Evolutionary conservation across 2,888 invertebrate species (phyloP), one percentile per base, ranked within the genome.

Genomic region (Pollenia griseotomentosa): DNA sequence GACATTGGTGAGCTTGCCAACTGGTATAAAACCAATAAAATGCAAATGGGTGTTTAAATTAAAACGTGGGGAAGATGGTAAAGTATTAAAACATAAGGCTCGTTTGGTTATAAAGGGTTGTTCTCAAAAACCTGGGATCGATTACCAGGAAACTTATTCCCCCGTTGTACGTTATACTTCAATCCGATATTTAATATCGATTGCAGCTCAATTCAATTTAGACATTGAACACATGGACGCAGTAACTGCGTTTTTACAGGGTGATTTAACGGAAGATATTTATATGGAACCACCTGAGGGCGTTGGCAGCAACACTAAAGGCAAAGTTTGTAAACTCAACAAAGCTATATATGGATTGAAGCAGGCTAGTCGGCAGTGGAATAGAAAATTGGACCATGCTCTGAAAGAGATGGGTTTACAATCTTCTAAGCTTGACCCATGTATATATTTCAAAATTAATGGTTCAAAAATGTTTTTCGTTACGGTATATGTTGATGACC

Each of bases 1-100:
- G 6, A 53, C 14, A 1, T 53, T 53, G 5, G n/a, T 12, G 14
- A 48, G 48, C 2, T 48, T 48, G 48, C 48, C 14, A 48, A 19
- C 48, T 48, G 12, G 14, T 12, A 16, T 55, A 16, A 16, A 16
- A n/a, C 55, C 61, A 23, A 46, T 59, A 16, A 44, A 74, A 51
- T 61, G 46, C 16, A 40, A 53, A 65, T 42, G 9, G 16, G 42
- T 65, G 42, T 53, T 77, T 16, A 44, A 66, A 53, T 55, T 8
- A 57, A 68, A 68, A 23, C 12, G 40, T 10, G 16, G 33, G 12
- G 68, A 70, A 51, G 6, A 68, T 68, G 68, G 68, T 16, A 10
- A 51, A 2, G 48, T 51, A n/a, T 9, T 4, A 9, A 42, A 19
- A 7, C 46, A 48, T 19, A 66, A 68, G 46, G 51, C 33, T 40